These are phyloP conservation scores for Crax fasciolata DNA, from an alignment of 2,797 vertebrate genomes.

Conservation along the genomic window DNA sequence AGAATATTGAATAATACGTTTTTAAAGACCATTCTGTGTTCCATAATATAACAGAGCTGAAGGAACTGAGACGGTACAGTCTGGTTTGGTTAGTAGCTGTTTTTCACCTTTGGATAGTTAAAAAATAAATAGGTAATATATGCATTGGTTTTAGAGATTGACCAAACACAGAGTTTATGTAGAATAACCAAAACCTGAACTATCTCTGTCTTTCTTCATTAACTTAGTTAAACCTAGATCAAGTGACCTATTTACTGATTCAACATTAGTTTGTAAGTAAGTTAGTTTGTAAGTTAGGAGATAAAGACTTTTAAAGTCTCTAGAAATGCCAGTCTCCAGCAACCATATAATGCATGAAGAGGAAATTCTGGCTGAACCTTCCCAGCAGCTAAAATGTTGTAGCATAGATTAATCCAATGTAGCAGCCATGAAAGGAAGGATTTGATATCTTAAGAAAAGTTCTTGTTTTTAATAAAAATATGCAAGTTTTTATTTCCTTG, in stretches of 20 bases:
- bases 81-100: not conserved
- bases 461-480: not conserved
- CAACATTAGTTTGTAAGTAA: not conserved
- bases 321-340: not conserved
- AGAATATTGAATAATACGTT: not conserved
- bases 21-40: not conserved
- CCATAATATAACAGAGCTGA: not conserved
- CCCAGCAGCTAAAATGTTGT: not conserved
- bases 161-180: not conserved
- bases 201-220: not conserved
- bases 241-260: not conserved
- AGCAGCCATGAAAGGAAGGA: not conserved
- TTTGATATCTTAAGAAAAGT: not conserved
- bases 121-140: not conserved
- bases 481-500: not conserved
- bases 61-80: not conserved
- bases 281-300: not conserved
- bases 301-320: not conserved
- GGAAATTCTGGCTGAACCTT: not conserved
- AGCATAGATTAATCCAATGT: not conserved
- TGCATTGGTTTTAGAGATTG: not conserved
- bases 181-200: not conserved
- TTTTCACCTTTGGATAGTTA: not conserved
- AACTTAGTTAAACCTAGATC: not conserved
- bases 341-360: not conserved